These are phyloP conservation scores for Eueides isabella DNA, from an alignment of 1,140 invertebrate species.

Conservation along the genomic window DNA sequence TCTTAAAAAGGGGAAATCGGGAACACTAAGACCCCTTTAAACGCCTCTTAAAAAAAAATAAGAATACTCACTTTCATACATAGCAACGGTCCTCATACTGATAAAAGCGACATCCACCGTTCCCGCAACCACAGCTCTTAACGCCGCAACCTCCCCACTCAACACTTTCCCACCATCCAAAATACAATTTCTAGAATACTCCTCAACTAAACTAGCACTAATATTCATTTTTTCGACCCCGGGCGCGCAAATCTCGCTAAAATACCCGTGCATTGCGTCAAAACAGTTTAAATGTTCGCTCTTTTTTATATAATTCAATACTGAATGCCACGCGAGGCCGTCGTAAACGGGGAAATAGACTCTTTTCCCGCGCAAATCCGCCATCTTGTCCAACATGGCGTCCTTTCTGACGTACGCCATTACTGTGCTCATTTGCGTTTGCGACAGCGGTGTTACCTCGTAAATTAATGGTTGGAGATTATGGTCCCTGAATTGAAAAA, in stretches of 20 bases:
- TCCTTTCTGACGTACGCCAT: constrained; percentile 87
- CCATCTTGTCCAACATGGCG: constrained; percentile 82
- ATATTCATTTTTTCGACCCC: constrained; percentile 60
- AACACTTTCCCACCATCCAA: constrained; percentile 60
- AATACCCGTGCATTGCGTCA: constrained; percentile 83
- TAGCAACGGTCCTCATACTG: constrained; percentile 86
- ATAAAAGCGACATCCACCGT: constrained; percentile 94
- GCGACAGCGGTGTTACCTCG: constrained; percentile 84
- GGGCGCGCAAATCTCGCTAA: constrained; percentile 84
- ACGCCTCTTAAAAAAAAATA: not conserved
- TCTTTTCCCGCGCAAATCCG: constrained; percentile 85
- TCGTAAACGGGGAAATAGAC: constrained; percentile 88
- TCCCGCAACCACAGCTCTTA: constrained; percentile 91
- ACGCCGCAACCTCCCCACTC: constrained; percentile 84
- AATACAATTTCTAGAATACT: constrained; percentile 58
- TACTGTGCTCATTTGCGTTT: constrained; percentile 84
- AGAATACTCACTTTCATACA: constrained; percentile 80
- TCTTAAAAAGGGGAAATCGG: no score
- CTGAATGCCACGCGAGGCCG: constrained; percentile 86
- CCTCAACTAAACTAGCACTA: constrained; percentile 35
- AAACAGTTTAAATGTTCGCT: constrained; percentile 76
- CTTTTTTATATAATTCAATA: constrained; percentile 81
- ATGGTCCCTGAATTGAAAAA: constrained; percentile 78
- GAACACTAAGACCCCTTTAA: no score
- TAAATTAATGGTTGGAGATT: constrained; percentile 86